Conservation (phyloP, 30 jellyfish, hydroid and myxozoan species). For the Aurelia sp. region DNA sequence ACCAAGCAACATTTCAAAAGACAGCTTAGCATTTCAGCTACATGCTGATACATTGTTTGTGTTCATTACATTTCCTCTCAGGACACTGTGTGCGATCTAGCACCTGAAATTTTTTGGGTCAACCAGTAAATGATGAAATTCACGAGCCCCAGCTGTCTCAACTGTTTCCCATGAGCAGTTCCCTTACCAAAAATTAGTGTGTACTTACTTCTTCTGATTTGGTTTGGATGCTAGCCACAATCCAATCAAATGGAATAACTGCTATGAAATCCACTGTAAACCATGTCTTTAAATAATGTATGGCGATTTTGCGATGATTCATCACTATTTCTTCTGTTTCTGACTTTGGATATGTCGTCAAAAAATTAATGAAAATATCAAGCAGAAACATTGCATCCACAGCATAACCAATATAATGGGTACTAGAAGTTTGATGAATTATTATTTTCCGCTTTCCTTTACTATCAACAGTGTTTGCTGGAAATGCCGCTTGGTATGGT, state of each 20-base stretch:
- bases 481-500: slow-evolving; percentile 91
- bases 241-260: slow-evolving; percentile 94
- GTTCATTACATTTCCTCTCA: too few relatives aligned
- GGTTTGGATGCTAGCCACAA: slow-evolving; percentile 31
- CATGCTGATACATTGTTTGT: too few relatives aligned
- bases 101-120: too few relatives aligned
- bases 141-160: too few relatives aligned
- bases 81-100: too few relatives aligned
- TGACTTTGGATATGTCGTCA: slow-evolving; percentile 75
- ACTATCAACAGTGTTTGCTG: slow-evolving; percentile 1
- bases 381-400: slow-evolving; percentile 82
- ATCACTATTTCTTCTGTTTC: slow-evolving; percentile 73
- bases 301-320: slow-evolving; percentile 77
- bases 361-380: slow-evolving; percentile 75
- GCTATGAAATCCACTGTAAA: slow-evolving; percentile 87
- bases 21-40: too few relatives aligned
- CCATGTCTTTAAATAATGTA: slow-evolving; percentile 88
- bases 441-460: slow-evolving; percentile 16
- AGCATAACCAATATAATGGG: slow-evolving; percentile 56
- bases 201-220: slow-evolving; percentile 72
- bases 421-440: slow-evolving; percentile 8
- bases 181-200: too few relatives aligned
- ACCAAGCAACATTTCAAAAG: too few relatives aligned
- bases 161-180: too few relatives aligned
- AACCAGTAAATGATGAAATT: too few relatives aligned